Conservation (phyloP, 2,113 vertebrate genomes). For the Siniperca chuatsi region DNA sequence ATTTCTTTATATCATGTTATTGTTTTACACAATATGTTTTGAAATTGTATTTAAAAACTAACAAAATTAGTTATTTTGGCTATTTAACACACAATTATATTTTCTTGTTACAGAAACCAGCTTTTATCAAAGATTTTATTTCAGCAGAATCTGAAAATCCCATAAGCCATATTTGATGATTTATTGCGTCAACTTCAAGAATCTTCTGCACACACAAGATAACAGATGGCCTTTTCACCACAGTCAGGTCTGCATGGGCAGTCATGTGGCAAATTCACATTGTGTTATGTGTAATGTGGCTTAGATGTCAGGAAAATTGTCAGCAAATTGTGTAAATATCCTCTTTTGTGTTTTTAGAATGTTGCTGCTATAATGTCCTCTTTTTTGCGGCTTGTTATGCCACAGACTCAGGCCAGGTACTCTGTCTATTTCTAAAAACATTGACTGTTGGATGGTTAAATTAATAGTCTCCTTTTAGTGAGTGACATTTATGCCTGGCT, state of each 20-base stretch:
- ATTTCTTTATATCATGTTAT: neutral
- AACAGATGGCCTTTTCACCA: constrained; percentile 49
- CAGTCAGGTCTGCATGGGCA: constrained; percentile 59
- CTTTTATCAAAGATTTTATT: neutral
- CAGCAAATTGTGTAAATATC: constrained; percentile 15
- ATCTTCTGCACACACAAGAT: constrained; percentile 13
- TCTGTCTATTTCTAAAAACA: neutral
- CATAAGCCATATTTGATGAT: neutral
- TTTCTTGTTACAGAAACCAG: neutral
- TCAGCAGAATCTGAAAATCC: constrained; percentile 2
- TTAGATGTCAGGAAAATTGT: neutral
- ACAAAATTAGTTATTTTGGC: neutral
- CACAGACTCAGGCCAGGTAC: neutral
- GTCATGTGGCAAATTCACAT: constrained; percentile 36
- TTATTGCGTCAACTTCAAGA: neutral
- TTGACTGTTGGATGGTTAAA: neutral
- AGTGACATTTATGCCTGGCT: neutral
- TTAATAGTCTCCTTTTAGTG: neutral
- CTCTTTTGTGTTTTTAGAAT: constrained; percentile 5
- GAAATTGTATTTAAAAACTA: neutral
- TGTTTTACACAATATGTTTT: neutral
- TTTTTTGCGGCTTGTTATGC: neutral
- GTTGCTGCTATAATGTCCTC: neutral
- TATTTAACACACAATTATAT: neutral
- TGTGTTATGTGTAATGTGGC: constrained; percentile 15